A percentile compares a stretch with the other conserved stretches of the same genome.
phyloP scores from a whole-genome alignment of 2,888 invertebrate genomes.

The Hydroisotoma schaefferi region DNA sequence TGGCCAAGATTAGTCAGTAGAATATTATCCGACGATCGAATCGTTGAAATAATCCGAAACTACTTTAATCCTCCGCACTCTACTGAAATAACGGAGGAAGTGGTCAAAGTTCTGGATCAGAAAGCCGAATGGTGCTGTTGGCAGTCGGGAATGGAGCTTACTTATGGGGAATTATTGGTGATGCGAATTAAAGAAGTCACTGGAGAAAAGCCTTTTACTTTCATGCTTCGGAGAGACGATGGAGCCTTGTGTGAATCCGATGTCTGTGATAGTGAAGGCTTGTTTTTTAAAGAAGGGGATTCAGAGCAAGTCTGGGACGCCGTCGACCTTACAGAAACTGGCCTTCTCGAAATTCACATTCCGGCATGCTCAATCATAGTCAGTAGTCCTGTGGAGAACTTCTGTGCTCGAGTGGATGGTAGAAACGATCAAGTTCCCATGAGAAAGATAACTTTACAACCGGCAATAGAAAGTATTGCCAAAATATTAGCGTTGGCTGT shows the following conservation, averaged over 20 bases:
- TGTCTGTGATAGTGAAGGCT: conserved; percentile 22
- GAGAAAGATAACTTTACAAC: conserved; percentile 64
- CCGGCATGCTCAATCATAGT: conserved; percentile 28
- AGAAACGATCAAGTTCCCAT: neutral
- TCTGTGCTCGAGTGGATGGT: neutral
- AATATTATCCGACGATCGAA: conserved; percentile 82
- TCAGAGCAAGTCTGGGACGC: conserved; percentile 78
- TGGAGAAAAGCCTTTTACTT: conserved; percentile 47
- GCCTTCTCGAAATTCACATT: conserved; percentile 80
- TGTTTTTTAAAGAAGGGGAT: conserved; percentile 51
- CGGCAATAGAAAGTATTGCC: conserved; percentile 73
- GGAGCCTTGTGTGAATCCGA: conserved; percentile 47
- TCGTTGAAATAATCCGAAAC: conserved; percentile 71
- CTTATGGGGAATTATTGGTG: conserved; percentile 74
- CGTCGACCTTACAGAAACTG: conserved; percentile 72
- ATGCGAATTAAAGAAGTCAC: conserved; percentile 76
- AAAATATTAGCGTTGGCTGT: conserved; percentile 82
- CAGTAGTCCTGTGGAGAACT: neutral
- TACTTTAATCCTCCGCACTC: conserved; percentile 64
- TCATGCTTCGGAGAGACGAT: conserved; percentile 48
- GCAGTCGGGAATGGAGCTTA: conserved; percentile 85
- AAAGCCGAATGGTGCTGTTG: conserved; percentile 88
- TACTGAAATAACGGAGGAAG: conserved; percentile 43
- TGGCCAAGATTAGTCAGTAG: conserved; percentile 86
- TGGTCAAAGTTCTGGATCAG: conserved; percentile 63